A percentile compares a stretch with the other conserved stretches of the same genome.
Conservation (phyloP, 2,113 vertebrate genomes). For the Megatriorchis doriae region DNA sequence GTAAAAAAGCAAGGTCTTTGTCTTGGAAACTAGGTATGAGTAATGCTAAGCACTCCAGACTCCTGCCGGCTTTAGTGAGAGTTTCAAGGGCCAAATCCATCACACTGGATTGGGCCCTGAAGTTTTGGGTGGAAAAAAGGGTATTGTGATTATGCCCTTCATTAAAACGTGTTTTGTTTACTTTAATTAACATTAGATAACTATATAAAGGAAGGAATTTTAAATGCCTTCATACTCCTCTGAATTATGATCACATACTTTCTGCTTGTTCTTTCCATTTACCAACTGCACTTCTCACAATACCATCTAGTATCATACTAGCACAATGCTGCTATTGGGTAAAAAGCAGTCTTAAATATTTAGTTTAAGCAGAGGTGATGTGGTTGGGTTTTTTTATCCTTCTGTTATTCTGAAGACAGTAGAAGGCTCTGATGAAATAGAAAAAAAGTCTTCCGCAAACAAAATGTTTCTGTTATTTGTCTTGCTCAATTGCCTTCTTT, state of each 20-base stretch:
- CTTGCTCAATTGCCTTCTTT: neutral
- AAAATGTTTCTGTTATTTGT: neutral
- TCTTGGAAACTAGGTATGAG: neutral
- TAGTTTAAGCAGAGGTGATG: neutral
- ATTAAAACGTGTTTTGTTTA: neutral
- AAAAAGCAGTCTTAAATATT: neutral
- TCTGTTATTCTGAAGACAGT: neutral
- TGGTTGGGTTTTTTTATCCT: neutral
- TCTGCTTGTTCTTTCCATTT: neutral
- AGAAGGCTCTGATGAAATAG: neutral
- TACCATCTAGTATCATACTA: neutral
- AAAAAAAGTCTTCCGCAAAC: neutral
- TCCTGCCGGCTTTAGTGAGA: neutral
- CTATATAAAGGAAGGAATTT: neutral
- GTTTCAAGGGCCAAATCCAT: neutral
- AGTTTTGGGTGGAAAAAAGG: neutral
- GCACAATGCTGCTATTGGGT: neutral
- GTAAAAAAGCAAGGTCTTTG: neutral
- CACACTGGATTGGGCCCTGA: neutral
- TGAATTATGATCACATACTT: neutral
- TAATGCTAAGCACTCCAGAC: neutral
- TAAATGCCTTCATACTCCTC: neutral
- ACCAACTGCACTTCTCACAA: neutral
- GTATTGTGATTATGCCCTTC: neutral
- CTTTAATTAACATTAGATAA: neutral